These are phyloP conservation scores for Heteromurus nitidus DNA, from an alignment of 2,888 invertebrate species.

Conservation along the genomic window DNA sequence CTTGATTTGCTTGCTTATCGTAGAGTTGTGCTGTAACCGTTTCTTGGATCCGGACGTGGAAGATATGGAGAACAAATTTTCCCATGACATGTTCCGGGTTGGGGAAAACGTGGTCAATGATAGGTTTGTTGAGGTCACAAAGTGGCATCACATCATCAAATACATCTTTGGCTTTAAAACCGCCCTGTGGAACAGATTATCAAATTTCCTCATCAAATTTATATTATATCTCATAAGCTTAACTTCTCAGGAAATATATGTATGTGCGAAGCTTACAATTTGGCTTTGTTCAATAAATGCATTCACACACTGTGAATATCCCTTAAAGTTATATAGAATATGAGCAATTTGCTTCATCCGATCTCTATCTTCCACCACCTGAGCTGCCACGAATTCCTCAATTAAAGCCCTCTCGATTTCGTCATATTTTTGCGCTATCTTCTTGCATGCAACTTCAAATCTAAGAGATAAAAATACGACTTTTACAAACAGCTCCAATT, in stretches of 20 bases:
- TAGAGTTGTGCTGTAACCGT: slow-evolving; percentile 84
- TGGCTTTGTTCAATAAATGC: slow-evolving; percentile 98
- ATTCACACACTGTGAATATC: slow-evolving; percentile 96
- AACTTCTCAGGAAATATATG: not conserved
- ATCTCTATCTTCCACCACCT: slow-evolving; percentile 87
- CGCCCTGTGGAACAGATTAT: slow-evolving; percentile 79
- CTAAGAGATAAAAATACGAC: slow-evolving; percentile 75
- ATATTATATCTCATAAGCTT: not conserved
- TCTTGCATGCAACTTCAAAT: slow-evolving; percentile 88
- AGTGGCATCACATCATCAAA: slow-evolving; percentile 92
- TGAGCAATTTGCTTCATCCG: slow-evolving; percentile 95
- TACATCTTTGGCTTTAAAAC: slow-evolving; percentile 90
- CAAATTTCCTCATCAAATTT: not conserved
- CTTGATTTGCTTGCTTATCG: slow-evolving; percentile 79
- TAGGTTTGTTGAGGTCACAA: slow-evolving; percentile 89
- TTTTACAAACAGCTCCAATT: too few species aligned
- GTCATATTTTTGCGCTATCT: slow-evolving; percentile 91
- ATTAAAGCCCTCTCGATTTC: slow-evolving; percentile 92
- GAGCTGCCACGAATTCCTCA: slow-evolving; percentile 94
- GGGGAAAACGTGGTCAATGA: slow-evolving; percentile 92
- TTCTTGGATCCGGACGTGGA: slow-evolving; percentile 87
- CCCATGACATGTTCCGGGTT: slow-evolving; percentile 98
- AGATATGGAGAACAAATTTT: slow-evolving; percentile 97
- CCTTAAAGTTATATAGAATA: slow-evolving; percentile 95
- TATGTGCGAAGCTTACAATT: slow-evolving; percentile 81